These are phyloP conservation scores for Planococcus citri DNA, from an alignment of 1,140 invertebrate species.

Conservation along the genomic window DNA sequence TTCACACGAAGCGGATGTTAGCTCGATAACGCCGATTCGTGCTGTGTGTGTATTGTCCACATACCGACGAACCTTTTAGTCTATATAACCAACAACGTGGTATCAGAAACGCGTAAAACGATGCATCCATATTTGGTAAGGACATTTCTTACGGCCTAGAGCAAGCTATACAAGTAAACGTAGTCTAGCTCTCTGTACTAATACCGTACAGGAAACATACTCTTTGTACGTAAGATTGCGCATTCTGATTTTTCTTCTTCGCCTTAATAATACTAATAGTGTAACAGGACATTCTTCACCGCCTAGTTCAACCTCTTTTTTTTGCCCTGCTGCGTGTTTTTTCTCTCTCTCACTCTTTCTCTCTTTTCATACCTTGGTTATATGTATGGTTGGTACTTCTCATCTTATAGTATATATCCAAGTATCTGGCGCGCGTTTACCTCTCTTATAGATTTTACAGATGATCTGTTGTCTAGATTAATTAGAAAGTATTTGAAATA, in stretches of 20 bases:
- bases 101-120: neutral
- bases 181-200: conserved; percentile 1
- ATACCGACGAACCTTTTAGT: conserved; percentile 1
- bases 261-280: conserved; percentile 20
- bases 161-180: conserved; percentile 14
- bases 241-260: conserved; percentile 20
- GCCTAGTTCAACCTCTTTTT: conserved; percentile 15
- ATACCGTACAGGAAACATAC: conserved; percentile 17
- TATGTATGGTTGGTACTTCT: no score
- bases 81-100: conserved; percentile 3
- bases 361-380: no score
- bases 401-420: no score
- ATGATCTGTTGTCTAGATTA: neutral
- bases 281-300: conserved; percentile 17
- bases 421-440: no score
- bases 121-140: conserved; percentile 17
- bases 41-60: neutral
- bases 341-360: neutral
- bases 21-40: neutral
- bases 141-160: conserved; percentile 20
- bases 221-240: conserved; percentile 13
- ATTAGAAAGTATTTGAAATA: neutral
- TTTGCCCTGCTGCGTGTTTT: neutral
- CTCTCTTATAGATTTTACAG: neutral
- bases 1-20: conserved; percentile 1